Evolutionary conservation across 1,140 invertebrate genomes (phyloP).

Genomic region (Luehdorfia chinensis): DNA sequence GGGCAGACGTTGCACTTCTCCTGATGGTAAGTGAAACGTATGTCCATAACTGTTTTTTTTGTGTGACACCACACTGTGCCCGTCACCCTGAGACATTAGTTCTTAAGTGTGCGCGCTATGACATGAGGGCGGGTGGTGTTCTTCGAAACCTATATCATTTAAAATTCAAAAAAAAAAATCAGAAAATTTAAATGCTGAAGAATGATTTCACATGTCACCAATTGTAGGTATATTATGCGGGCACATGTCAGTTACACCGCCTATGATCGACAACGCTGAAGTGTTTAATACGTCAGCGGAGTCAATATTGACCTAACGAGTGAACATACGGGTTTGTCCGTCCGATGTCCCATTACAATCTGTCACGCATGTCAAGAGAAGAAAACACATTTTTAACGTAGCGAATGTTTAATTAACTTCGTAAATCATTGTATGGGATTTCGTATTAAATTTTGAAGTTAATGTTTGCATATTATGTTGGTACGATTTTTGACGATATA

Average conservation of each 20-base stretch:
- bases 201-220: neutral
- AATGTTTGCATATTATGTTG: neutral
- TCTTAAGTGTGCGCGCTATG: too few species aligned
- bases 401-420: constrained; percentile 7
- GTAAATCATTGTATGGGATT: neutral
- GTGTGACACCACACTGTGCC: too few species aligned
- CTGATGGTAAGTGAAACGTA: too few species aligned
- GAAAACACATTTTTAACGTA: constrained; percentile 9
- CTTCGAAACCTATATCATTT: too few species aligned
- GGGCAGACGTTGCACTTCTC: too few species aligned
- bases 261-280: constrained; percentile 33
- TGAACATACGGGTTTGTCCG: constrained; percentile 40
- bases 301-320: constrained; percentile 38
- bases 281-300: constrained; percentile 23
- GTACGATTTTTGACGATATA: too few species aligned
- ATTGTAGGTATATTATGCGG: constrained; percentile 26
- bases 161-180: too few species aligned
- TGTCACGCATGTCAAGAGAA: constrained; percentile 4
- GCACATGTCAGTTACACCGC: constrained; percentile 31
- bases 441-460: too few species aligned
- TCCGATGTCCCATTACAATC: constrained; percentile 27
- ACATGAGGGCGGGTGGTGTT: too few species aligned
- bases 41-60: too few species aligned
- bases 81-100: too few species aligned
- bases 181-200: too few species aligned